Evolutionary conservation across 2,797 vertebrate genomes (phyloP).

Genomic region (Arrhamphus sclerolepis): DNA sequence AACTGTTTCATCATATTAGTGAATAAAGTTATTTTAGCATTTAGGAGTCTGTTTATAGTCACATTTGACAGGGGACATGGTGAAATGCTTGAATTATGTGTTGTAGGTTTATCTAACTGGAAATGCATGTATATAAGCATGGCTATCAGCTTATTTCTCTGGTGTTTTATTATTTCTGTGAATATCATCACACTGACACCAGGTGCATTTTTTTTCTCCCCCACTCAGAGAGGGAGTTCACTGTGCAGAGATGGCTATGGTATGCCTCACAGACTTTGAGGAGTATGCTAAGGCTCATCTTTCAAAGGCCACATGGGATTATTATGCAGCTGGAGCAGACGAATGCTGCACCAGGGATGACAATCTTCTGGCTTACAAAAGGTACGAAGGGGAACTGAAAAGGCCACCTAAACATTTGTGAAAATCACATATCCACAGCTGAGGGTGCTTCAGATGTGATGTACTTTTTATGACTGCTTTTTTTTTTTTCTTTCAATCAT

Average conservation of each 20-base stretch:
- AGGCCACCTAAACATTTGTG: neutral
- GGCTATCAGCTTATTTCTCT: neutral
- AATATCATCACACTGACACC: neutral
- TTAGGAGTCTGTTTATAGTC: too few species aligned
- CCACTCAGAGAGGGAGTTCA: conserved; percentile 67
- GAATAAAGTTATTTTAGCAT: too few species aligned
- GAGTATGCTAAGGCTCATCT: conserved; percentile 87
- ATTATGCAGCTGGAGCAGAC: conserved; percentile 90
- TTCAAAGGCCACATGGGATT: conserved; percentile 91
- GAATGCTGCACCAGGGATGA: conserved; percentile 89
- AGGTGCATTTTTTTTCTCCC: neutral
- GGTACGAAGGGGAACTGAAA: conserved; percentile 67
- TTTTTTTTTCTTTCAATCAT: too few species aligned
- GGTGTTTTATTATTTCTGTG: neutral
- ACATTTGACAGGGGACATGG: neutral
- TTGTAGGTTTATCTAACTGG: neutral
- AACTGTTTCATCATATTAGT: too few species aligned
- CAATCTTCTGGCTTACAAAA: conserved; percentile 89
- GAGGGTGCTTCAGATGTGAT: neutral
- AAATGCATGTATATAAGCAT: too few species aligned
- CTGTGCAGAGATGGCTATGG: conserved; percentile 86
- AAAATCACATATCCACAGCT: neutral
- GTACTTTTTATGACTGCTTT: neutral
- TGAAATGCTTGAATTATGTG: neutral
- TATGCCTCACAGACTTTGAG: conserved; percentile 92